A percentile compares a stretch with the other conserved stretches of the same genome.
Evolutionary conservation across 2,797 vertebrate genomes (phyloP).

Genomic region (Xenopus petersii): DNA sequence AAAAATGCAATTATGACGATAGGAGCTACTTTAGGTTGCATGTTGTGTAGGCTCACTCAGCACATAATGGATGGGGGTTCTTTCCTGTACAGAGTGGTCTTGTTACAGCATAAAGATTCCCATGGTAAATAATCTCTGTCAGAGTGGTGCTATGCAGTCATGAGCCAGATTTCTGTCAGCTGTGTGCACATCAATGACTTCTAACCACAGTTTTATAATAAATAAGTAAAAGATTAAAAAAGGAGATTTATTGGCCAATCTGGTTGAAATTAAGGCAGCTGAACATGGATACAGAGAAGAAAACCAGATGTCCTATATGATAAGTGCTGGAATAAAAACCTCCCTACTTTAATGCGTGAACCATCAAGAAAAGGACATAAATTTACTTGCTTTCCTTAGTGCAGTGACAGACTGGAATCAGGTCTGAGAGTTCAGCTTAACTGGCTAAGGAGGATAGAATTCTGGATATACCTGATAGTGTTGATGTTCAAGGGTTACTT

Average conservation of each 20-base stretch:
- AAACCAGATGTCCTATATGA: slow-evolving; percentile 74
- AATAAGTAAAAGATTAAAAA: slow-evolving; percentile 42
- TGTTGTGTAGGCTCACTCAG: neutral
- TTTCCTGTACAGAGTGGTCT: slow-evolving; percentile 13
- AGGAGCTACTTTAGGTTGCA: neutral
- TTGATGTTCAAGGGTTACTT: slow-evolving; percentile 62
- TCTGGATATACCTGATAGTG: neutral
- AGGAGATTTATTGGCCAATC: slow-evolving; percentile 67
- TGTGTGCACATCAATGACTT: slow-evolving; percentile 47
- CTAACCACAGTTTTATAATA: slow-evolving; percentile 33
- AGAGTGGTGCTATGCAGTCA: slow-evolving; percentile 30
- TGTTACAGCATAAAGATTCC: slow-evolving; percentile 30
- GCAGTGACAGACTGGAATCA: slow-evolving; percentile 18
- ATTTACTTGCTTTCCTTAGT: slow-evolving; percentile 16
- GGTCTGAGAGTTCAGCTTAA: slow-evolving; percentile 12
- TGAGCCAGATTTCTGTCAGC: slow-evolving; percentile 38
- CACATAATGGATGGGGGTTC: neutral
- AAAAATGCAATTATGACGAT: too few relatives aligned
- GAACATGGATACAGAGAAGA: slow-evolving; percentile 72
- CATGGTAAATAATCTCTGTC: slow-evolving; percentile 37
- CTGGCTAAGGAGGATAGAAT: neutral
- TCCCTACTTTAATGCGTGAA: slow-evolving; percentile 56
- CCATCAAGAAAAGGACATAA: slow-evolving; percentile 23
- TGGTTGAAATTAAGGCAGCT: slow-evolving; percentile 80
- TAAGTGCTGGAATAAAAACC: slow-evolving; percentile 61